These are phyloP conservation scores for Theonella swinhoei DNA, from an alignment of 37 sponge, comb jelly and placozoan species.

Conservation along the genomic window DNA sequence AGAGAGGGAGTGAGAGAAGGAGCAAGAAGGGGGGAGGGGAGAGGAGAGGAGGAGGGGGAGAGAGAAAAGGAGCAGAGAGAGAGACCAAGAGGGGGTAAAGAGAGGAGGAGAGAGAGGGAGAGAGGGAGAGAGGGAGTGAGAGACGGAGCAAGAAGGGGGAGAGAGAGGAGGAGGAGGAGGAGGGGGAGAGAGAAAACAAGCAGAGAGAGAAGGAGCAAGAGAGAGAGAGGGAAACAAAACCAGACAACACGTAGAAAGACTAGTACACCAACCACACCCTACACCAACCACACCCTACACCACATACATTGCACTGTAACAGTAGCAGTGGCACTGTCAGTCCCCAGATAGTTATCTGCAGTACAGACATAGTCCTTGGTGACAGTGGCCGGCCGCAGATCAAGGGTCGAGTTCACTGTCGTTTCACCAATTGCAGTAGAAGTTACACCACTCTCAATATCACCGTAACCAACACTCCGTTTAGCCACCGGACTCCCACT, in stretches of 20 bases:
- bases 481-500: neutral
- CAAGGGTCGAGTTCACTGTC: neutral
- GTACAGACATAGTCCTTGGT: neutral
- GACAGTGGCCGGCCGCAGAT: neutral
- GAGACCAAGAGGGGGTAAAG: neutral
- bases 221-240: too few species aligned
- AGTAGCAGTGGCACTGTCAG: neutral
- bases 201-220: neutral
- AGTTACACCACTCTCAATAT: neutral
- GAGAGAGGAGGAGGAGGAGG: neutral
- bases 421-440: neutral
- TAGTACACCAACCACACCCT: too few species aligned
- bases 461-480: neutral
- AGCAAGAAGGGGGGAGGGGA: neutral
- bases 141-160: neutral
- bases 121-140: neutral
- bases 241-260: too few species aligned
- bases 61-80: neutral
- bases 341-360: neutral
- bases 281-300: too few species aligned
- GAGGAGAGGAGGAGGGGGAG: neutral
- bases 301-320: neutral
- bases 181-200: neutral
- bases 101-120: neutral
- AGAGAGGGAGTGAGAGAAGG: too few species aligned